phyloP scores from a whole-genome alignment of 1,140 invertebrate species.

The Piezodorus guildinii region DNA sequence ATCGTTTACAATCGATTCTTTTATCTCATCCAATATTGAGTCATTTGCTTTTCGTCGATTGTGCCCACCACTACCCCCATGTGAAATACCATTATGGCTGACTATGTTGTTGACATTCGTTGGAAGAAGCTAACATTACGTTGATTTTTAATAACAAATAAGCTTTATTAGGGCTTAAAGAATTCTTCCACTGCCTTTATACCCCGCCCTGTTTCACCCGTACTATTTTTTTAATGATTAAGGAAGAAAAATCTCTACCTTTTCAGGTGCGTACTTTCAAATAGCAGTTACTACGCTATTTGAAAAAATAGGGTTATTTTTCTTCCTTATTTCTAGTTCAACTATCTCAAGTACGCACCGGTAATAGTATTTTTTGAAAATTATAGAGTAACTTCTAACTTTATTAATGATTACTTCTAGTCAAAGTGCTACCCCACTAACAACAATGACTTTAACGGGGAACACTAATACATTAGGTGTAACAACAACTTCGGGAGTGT shows the following conservation, averaged over 20 bases:
- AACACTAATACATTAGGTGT: constrained; percentile 26
- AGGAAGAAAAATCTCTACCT: no score
- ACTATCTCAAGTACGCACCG: no score
- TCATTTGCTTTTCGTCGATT: background rate
- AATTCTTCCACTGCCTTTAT: no score
- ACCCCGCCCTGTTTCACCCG: no score
- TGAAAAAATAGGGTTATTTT: background rate
- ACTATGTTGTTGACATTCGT: constrained; percentile 8
- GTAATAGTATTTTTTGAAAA: background rate
- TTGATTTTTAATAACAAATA: no score
- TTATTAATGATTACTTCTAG: constrained; percentile 21
- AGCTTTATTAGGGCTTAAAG: no score
- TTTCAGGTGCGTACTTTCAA: background rate
- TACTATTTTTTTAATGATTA: no score
- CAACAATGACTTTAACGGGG: constrained; percentile 39
- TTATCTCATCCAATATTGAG: no score
- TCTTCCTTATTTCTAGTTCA: no score
- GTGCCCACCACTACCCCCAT: constrained; percentile 5
- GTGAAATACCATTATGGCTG: constrained; percentile 14
- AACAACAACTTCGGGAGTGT: constrained; percentile 33
- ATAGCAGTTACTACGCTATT: background rate
- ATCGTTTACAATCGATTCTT: no score
- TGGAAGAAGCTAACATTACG: background rate
- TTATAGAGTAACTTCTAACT: background rate
- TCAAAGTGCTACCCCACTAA: constrained; percentile 49